These are phyloP conservation scores for Cuculus canorus DNA, from an alignment of 2,797 vertebrate species.

Conservation along the genomic window DNA sequence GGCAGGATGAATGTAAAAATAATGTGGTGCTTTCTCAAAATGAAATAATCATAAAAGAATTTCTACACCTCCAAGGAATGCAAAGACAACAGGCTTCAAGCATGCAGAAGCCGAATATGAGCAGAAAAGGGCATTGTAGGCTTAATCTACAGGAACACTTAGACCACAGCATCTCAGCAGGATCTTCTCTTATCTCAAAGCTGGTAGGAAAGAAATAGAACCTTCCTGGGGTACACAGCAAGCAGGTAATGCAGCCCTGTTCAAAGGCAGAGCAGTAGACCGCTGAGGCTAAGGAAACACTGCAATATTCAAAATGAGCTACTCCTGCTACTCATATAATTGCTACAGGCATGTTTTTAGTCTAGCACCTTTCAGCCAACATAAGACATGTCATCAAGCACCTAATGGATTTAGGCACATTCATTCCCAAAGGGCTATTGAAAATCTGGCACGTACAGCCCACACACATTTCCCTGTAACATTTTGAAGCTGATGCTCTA, in stretches of 20 bases:
- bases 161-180: not conserved
- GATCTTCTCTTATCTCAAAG: not conserved
- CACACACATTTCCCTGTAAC: not conserved
- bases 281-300: not conserved
- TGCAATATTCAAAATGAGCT: not conserved
- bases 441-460: not conserved
- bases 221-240: not conserved
- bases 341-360: not conserved
- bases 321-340: not conserved
- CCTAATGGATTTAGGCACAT: not conserved
- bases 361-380: not conserved
- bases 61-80: fast-evolving
- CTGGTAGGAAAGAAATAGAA: not conserved
- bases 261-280: not conserved
- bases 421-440: not conserved
- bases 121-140: not conserved
- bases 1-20: not conserved
- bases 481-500: not conserved
- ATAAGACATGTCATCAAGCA: not conserved
- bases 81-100: not conserved
- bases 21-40: not conserved
- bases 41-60: not conserved
- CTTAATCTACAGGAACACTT: not conserved
- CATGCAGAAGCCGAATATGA: not conserved
- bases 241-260: not conserved